Conservation (phyloP, 2,888 invertebrate species). For the Cheilosia urbana region DNA sequence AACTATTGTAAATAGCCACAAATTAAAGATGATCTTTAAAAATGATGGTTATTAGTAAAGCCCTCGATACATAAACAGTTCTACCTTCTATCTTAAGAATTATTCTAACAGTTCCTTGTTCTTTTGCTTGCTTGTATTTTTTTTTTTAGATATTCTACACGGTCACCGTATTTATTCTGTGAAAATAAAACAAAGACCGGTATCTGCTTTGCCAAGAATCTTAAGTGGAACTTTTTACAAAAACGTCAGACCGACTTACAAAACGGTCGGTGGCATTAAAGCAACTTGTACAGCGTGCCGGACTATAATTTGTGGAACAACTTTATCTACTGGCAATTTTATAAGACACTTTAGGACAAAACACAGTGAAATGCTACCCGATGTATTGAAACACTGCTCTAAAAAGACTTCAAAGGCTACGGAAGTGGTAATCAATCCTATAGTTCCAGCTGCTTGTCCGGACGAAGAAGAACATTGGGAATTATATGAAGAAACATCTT, state of each 20-base stretch:
- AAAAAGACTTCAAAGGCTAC: slow-evolving; percentile 10
- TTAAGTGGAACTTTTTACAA: slow-evolving; percentile 81
- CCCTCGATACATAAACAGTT: too few species aligned
- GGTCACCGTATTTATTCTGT: not conserved
- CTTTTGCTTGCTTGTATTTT: slow-evolving; percentile 3
- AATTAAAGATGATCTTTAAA: too few species aligned
- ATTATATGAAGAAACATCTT: slow-evolving; percentile 1
- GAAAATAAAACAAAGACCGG: slow-evolving; percentile 33
- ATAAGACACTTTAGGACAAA: slow-evolving; percentile 81
- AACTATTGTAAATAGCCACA: too few species aligned
- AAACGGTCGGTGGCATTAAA: slow-evolving; percentile 81
- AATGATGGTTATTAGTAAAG: too few species aligned
- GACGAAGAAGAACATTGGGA: slow-evolving; percentile 4
- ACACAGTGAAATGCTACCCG: slow-evolving; percentile 79
- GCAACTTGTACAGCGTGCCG: slow-evolving; percentile 81
- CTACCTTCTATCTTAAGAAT: not conserved
- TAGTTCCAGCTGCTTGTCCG: not conserved
- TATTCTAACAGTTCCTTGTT: not conserved
- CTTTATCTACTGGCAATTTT: slow-evolving; percentile 81
- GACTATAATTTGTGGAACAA: slow-evolving; percentile 81
- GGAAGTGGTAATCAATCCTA: not conserved
- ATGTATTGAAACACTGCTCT: slow-evolving; percentile 27
- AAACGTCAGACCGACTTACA: slow-evolving; percentile 80
- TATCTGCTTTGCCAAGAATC: slow-evolving; percentile 79
- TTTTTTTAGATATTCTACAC: not conserved